Evolutionary conservation across 2,113 vertebrate genomes (phyloP).

Genomic region (Nothoprocta pentlandii): DNA sequence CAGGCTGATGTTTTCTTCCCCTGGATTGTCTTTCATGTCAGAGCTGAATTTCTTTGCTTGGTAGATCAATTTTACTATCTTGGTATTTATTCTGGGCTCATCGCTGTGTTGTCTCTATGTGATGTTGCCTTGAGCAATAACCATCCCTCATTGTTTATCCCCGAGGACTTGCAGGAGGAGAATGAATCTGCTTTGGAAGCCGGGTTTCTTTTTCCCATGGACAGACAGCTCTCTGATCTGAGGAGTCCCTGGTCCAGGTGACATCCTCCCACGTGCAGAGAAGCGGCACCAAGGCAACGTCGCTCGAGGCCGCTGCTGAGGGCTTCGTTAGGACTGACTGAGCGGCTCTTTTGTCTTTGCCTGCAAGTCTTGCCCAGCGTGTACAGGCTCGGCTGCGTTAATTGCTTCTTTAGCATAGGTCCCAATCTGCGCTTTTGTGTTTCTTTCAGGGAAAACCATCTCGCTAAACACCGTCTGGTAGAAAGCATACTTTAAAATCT

Average conservation of each 20-base stretch:
- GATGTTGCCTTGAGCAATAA: constrained; percentile 65
- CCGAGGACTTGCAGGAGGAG: constrained; percentile 37
- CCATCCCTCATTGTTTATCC: constrained; percentile 63
- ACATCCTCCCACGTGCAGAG: neutral
- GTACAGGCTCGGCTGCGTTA: neutral
- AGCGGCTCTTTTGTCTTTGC: constrained; percentile 2
- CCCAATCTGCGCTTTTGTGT: neutral
- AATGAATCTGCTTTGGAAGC: constrained; percentile 43
- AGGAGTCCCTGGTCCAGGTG: constrained; percentile 42
- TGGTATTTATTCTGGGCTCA: constrained; percentile 63
- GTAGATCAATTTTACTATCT: constrained; percentile 68
- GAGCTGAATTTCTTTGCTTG: constrained; percentile 54
- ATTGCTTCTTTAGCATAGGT: neutral
- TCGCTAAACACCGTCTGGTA: neutral
- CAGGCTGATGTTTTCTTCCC: neutral
- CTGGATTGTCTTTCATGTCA: constrained; percentile 30
- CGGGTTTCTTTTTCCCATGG: constrained; percentile 37
- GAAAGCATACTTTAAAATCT: neutral
- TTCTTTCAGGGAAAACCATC: neutral
- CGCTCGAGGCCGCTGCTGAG: constrained; percentile 11
- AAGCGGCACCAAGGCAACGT: constrained; percentile 27
- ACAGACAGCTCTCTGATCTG: constrained; percentile 48
- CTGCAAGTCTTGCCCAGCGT: constrained; percentile 2
- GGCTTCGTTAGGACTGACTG: constrained; percentile 16
- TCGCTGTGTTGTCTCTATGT: constrained; percentile 49